Base-by-base conservation (phyloP, 2,888 invertebrate genomes). In the Volucella zonaria region DNA sequence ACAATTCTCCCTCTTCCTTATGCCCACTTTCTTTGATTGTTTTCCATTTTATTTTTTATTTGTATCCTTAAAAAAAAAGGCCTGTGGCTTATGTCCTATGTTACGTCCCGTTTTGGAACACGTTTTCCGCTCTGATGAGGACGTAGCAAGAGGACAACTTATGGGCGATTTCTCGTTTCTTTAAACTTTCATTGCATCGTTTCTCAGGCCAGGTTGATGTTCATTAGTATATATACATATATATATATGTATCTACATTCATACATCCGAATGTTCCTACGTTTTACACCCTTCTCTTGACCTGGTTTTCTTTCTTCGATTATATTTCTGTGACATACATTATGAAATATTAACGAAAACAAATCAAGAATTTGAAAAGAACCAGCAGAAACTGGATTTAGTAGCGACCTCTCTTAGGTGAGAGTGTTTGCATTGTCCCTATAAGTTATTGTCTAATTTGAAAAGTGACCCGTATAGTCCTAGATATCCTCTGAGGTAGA, bases 31-130 rank as follows among this genome's bases (percentile, higher is more conserved):
- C 73, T 64, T 47, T 49, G 75, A 71, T 71, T 71, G 70, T 71
- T 42, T 68, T 45, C 52, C 23, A 62, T 54, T 71, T 61, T 74
- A 58, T 1, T 61, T 64, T 40, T 80, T 43, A 45, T 76, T 68
- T 51, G n/a, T 67, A 9, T 68, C 49, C 54, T 43, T 9, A 1
- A 12, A 64, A 1, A 11, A 64, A 51, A 31, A 6, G 31, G 31
- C 31, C 31, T 31, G 31, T 31, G 42, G 18, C 62, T 81, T 12
- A 43, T 8, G 9, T 3, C 18, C 38, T 11, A 38, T 12, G 38
- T 0, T 10, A 23, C 66, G 77, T 85, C 85, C 85, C 85, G 52
- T 77, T 81, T 67, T n/a, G 81, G 85, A 85, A 85, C 85, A 77
- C 68, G 85, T 85, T 85, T 81, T 80, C 76, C 76, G 76, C 73